Conservation (phyloP, 30 jellyfish, hydroid and myxozoan species). For the Phacellophora camtschatica region DNA sequence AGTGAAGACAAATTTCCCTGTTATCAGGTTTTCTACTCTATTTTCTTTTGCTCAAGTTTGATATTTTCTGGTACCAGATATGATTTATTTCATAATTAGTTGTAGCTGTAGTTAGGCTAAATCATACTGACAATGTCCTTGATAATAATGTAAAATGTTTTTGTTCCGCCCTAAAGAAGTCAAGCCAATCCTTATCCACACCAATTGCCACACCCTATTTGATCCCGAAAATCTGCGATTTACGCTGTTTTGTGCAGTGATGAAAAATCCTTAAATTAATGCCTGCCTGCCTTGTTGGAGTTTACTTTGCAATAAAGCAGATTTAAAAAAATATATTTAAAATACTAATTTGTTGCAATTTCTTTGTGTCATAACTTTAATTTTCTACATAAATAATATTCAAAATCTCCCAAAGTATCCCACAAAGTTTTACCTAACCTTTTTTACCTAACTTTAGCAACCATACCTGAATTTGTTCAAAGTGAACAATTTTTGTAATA, state of each 20-base stretch:
- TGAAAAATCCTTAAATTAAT: neutral
- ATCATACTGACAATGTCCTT: neutral
- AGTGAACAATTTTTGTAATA: conserved; percentile 19
- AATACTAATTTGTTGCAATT: no score
- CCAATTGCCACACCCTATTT: conserved; percentile 18
- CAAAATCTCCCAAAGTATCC: no score
- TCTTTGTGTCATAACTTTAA: no score
- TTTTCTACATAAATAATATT: no score
- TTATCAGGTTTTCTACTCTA: conserved; percentile 16
- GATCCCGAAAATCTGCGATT: neutral
- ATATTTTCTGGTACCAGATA: conserved; percentile 7
- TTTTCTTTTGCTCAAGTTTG: conserved; percentile 5
- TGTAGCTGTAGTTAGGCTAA: conserved; percentile 21
- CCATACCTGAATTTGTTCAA: conserved; percentile 22
- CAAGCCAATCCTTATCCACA: neutral
- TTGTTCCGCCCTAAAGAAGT: conserved; percentile 6
- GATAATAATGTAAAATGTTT: neutral
- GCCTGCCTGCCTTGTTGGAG: no score
- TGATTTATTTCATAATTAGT: neutral
- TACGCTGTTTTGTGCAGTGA: conserved; percentile 17
- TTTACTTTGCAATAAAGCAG: no score
- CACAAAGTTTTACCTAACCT: no score
- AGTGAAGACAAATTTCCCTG: neutral
- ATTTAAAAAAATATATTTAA: no score
- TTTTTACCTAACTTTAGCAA: neutral